Conservation (phyloP, 2,797 vertebrate species). For the Anabacerthia variegaticeps region DNA sequence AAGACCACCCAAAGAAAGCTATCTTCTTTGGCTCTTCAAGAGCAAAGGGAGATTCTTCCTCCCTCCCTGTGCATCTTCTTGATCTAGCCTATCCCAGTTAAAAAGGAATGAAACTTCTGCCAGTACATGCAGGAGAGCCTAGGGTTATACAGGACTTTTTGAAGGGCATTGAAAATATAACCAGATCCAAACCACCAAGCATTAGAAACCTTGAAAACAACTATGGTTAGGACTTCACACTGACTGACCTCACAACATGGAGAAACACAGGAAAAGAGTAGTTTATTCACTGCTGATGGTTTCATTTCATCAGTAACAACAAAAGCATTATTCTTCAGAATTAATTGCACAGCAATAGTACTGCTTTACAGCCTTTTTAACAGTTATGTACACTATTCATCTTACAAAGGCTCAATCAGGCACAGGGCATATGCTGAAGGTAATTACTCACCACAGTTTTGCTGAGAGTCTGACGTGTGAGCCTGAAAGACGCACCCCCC, state of each 20-base stretch:
- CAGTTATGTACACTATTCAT: neutral
- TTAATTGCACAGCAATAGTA: conserved; percentile 1
- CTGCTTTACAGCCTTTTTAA: conserved; percentile 34
- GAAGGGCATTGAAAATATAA: neutral
- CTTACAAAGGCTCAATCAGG: neutral
- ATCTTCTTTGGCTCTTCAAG: neutral
- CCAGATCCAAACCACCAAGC: neutral
- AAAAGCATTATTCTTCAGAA: neutral
- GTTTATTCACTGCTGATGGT: neutral
- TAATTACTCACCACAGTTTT: neutral
- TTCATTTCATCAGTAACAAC: conserved; percentile 14
- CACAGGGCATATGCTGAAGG: neutral
- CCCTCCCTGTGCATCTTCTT: neutral
- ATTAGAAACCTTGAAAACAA: neutral
- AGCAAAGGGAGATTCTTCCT: neutral
- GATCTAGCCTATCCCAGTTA: neutral
- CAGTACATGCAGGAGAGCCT: neutral
- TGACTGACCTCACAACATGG: neutral
- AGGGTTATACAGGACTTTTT: neutral
- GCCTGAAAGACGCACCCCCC: neutral
- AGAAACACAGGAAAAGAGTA: neutral
- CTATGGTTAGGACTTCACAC: neutral
- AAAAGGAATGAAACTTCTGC: neutral
- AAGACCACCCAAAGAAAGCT: neutral
- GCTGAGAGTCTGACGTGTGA: neutral